Conservation (phyloP, 2,113 vertebrate species). For the Megaceryle torquata region DNA sequence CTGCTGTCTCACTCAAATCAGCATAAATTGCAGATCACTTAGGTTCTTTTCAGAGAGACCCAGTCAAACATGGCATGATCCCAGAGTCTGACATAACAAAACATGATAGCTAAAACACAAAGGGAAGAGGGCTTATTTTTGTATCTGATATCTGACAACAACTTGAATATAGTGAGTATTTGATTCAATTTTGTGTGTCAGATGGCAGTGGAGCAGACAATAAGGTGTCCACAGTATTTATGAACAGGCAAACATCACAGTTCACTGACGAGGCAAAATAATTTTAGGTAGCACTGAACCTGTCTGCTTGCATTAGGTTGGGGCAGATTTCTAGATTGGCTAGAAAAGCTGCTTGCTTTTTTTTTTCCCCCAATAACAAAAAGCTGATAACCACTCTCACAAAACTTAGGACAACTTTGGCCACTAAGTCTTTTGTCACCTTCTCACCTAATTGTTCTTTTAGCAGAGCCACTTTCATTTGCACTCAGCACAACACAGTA, state of each 20-base stretch:
- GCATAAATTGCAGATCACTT: conserved; percentile 1
- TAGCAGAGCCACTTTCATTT: not conserved
- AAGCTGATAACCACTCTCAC: not conserved
- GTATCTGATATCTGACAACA: conserved; percentile 63
- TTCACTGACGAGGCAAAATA: conserved; percentile 47
- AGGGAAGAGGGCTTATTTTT: conserved; percentile 47
- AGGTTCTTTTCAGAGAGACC: not conserved
- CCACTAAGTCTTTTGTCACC: not conserved
- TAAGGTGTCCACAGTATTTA: conserved; percentile 48
- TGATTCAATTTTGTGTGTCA: conserved; percentile 67
- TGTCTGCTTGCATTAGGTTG: conserved; percentile 47
- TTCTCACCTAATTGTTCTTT: not conserved
- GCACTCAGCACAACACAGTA: not conserved
- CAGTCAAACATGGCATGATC: conserved; percentile 12
- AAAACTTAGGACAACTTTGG: not conserved
- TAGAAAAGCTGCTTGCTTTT: conserved; percentile 5
- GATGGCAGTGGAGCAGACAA: conserved; percentile 45
- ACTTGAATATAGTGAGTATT: conserved; percentile 21
- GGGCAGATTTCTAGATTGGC: conserved; percentile 11
- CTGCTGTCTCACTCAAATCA: conserved; percentile 10
- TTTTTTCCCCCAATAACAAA: not conserved
- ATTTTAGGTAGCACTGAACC: conserved; percentile 48
- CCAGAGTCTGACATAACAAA: conserved; percentile 30
- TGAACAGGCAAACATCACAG: conserved; percentile 32
- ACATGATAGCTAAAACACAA: conserved; percentile 46